A percentile compares a stretch with the other conserved stretches of the same genome.
phyloP scores from a whole-genome alignment of 2,888 invertebrate species.

The Deroplatys truncata region DNA sequence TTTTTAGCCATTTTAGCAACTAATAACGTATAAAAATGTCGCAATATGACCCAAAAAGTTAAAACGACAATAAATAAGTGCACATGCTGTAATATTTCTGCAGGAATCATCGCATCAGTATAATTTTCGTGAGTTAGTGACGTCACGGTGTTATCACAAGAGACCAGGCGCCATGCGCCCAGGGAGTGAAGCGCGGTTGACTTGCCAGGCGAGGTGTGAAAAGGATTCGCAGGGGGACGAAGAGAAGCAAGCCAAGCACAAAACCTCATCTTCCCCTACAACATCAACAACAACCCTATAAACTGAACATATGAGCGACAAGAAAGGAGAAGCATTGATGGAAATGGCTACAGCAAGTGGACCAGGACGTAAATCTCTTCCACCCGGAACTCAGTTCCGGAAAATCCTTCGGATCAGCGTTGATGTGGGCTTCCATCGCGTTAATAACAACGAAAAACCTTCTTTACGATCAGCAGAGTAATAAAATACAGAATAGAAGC shows the following conservation, averaged over 20 bases:
- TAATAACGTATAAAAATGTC: too few relatives aligned
- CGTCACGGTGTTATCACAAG: conserved; percentile 16
- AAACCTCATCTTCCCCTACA: neutral
- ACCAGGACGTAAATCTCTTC: conserved; percentile 22
- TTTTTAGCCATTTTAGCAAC: too few relatives aligned
- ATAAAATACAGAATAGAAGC: too few relatives aligned
- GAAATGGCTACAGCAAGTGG: conserved; percentile 15
- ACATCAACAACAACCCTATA: neutral
- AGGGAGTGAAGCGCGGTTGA: neutral
- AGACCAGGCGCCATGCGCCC: conserved; percentile 9
- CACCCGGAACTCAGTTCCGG: neutral
- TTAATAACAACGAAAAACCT: neutral
- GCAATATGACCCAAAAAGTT: too few relatives aligned
- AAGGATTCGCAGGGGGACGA: neutral
- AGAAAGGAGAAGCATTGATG: conserved; percentile 15
- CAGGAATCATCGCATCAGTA: too few relatives aligned
- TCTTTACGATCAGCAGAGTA: neutral
- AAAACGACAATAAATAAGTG: too few relatives aligned
- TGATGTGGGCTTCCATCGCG: neutral
- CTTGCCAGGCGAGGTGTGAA: conserved; percentile 8
- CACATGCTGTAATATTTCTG: too few relatives aligned
- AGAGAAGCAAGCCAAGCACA: neutral
- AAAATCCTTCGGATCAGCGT: neutral
- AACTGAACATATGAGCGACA: neutral
- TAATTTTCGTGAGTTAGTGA: neutral